Evolutionary conservation across 2,113 vertebrate species (phyloP).

Genomic region (Cyprinodon variegatus): DNA sequence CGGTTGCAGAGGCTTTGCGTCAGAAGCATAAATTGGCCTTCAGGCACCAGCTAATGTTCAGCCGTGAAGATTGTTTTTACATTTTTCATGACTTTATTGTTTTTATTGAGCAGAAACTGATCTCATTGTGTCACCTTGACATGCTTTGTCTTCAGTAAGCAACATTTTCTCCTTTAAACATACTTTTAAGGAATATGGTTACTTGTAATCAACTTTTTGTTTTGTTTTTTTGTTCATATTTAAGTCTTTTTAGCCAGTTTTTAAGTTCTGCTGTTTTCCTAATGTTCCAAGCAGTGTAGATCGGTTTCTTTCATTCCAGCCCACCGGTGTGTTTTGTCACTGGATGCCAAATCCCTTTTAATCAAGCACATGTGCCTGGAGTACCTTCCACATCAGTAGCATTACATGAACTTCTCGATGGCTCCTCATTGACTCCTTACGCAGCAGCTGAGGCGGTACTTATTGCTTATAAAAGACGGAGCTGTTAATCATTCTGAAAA

Average conservation of each 20-base stretch:
- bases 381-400: constrained; percentile 56
- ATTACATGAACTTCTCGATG: constrained; percentile 2
- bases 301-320: constrained; percentile 22
- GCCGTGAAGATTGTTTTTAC: constrained; percentile 37
- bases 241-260: neutral
- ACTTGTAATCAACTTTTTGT: neutral
- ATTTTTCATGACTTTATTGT: constrained; percentile 61
- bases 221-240: neutral
- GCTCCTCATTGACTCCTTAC: neutral
- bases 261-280: neutral
- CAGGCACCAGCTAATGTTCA: constrained; percentile 59
- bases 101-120: constrained; percentile 61
- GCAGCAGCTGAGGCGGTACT: constrained; percentile 15
- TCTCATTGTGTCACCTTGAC: constrained; percentile 26
- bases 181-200: neutral
- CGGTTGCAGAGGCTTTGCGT: no score
- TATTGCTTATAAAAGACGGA: constrained; percentile 13
- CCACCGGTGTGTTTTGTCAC: constrained; percentile 32
- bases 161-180: neutral
- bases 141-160: constrained; percentile 34
- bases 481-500: constrained; percentile 5
- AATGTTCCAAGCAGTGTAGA: constrained; percentile 1
- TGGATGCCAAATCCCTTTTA: constrained; percentile 38
- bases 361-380: constrained; percentile 52
- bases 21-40: constrained; percentile 15